Conservation (phyloP, 2,113 vertebrate species). For the Neolamprologus sp. region DNA sequence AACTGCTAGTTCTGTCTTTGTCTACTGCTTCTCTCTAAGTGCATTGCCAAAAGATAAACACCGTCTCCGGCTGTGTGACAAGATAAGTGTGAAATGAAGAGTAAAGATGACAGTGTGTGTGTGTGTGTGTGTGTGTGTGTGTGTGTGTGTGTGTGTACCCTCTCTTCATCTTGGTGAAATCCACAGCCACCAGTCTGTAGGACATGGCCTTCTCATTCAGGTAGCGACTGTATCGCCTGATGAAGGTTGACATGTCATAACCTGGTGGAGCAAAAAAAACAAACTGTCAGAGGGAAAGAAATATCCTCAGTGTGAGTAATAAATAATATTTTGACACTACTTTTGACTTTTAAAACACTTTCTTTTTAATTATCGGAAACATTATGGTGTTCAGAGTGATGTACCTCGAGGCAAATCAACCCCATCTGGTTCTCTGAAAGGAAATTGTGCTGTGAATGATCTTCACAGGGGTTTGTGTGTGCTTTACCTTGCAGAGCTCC, state of each 20-base stretch:
- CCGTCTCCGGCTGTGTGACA: background rate
- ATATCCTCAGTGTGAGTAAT: no score
- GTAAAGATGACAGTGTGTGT: background rate
- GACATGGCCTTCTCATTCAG: constrained; percentile 96
- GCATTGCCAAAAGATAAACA: background rate
- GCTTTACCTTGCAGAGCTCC: constrained; percentile 83
- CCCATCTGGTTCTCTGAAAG: background rate
- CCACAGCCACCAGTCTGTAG: constrained; percentile 87
- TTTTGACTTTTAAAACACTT: background rate
- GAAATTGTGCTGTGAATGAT: background rate
- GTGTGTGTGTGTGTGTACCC: constrained; percentile 65
- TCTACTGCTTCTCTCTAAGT: background rate
- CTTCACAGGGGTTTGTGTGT: background rate
- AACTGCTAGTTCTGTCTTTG: background rate
- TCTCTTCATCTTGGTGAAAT: constrained; percentile 96
- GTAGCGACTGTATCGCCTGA: constrained; percentile 90
- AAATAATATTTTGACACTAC: background rate
- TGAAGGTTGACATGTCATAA: constrained; percentile 93
- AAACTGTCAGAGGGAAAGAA: background rate
- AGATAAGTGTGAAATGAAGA: background rate
- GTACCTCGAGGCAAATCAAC: background rate
- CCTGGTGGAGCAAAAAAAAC: constrained; percentile 61
- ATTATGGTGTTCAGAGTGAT: background rate
- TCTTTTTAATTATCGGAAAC: background rate
- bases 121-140: background rate